Percentiles rank a stretch among this genome's conserved stretches.
Evolutionary conservation across 37 sponge, comb jelly and placozoan species (phyloP).

Genomic region (Oopsacas minuta): DNA sequence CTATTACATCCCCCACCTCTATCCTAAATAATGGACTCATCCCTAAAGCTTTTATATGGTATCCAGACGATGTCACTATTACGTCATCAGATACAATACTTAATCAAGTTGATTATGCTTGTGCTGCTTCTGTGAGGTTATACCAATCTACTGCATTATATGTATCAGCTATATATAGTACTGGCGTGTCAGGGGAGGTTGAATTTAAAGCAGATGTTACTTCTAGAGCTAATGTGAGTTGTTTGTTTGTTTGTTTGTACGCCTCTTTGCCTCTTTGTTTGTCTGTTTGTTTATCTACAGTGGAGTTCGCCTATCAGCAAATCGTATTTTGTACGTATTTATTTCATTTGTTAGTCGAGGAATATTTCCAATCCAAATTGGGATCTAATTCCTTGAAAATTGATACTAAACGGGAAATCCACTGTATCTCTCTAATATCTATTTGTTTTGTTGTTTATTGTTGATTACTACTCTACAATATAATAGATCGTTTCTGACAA

Average conservation of each 20-base stretch:
- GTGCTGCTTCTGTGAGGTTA: neutral
- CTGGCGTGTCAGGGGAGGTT: neutral
- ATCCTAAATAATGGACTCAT: neutral
- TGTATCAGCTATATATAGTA: neutral
- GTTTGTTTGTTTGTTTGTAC: neutral
- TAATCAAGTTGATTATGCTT: neutral
- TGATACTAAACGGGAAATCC: no score
- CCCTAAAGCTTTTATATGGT: neutral
- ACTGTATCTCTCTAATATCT: neutral
- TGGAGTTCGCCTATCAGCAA: no score
- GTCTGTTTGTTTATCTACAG: neutral
- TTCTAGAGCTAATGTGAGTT: constrained; percentile 16
- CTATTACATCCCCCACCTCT: neutral
- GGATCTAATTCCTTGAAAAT: no score
- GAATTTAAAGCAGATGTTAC: neutral
- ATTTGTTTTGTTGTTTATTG: neutral
- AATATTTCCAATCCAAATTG: no score
- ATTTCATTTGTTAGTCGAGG: no score
- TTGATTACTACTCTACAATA: neutral
- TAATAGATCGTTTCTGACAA: neutral
- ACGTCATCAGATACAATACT: neutral
- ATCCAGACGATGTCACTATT: neutral
- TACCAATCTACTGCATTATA: neutral
- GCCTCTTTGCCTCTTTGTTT: neutral
- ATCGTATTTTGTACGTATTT: no score